Evolutionary conservation across 2,797 vertebrate genomes (phyloP).

Genomic region (Brachyrhaphis roseni): DNA sequence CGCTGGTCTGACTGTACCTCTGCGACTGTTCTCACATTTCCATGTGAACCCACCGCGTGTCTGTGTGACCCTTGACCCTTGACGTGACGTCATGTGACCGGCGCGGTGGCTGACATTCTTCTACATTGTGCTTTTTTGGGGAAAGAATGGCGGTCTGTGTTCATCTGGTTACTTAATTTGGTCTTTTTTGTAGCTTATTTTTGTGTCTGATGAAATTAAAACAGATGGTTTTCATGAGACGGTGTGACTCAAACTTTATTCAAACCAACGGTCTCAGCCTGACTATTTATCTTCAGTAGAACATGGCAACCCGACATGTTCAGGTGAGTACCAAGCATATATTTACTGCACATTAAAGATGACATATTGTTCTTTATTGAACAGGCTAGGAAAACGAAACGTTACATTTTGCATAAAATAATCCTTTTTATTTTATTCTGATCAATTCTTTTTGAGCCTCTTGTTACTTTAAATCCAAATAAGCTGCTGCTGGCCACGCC

Average conservation of each 20-base stretch:
- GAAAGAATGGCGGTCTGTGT: conserved; percentile 62
- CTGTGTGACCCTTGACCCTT: conserved; percentile 52
- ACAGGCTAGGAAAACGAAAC: no score
- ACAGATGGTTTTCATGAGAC: conserved; percentile 74
- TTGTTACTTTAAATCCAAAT: no score
- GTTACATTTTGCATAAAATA: no score
- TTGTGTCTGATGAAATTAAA: conserved; percentile 82
- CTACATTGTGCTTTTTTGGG: conserved; percentile 54
- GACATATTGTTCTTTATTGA: no score
- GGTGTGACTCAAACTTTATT: conserved; percentile 1
- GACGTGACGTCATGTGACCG: conserved; percentile 69
- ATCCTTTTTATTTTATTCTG: no score
- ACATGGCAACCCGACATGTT: background rate
- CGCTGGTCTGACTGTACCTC: conserved; percentile 43
- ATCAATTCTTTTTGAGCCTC: no score
- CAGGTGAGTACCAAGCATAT: background rate
- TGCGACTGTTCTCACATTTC: conserved; percentile 18
- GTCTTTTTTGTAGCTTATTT: conserved; percentile 82
- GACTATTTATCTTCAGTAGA: background rate
- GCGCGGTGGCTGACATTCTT: conserved; percentile 71
- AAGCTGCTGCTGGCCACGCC: no score
- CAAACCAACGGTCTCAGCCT: background rate
- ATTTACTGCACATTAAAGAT: background rate
- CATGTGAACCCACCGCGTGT: conserved; percentile 52
- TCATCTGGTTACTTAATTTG: conserved; percentile 74